phyloP scores from a whole-genome alignment of 2,113 vertebrate species.

The Calyptomena viridis region DNA sequence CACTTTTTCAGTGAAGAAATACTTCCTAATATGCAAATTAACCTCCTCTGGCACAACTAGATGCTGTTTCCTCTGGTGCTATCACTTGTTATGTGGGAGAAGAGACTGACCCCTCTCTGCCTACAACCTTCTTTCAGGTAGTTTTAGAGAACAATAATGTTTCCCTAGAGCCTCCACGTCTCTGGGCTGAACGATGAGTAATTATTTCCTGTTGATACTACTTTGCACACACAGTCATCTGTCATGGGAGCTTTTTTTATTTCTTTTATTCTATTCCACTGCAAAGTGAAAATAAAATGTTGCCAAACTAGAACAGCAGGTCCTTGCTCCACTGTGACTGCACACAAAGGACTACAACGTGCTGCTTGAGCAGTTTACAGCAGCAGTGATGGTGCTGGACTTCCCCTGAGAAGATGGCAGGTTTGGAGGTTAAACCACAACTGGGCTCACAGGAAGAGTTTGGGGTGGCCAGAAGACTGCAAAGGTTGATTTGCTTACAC shows the following conservation, averaged over 20 bases:
- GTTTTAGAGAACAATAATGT: background rate
- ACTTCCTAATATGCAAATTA: background rate
- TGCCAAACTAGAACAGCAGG: background rate
- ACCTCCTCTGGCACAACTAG: background rate
- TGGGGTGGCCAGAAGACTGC: background rate
- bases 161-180: background rate
- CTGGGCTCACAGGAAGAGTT: background rate
- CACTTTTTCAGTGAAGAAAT: background rate
- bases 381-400: background rate
- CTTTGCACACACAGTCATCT: background rate
- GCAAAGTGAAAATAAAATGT: background rate
- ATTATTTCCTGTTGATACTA: background rate
- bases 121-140: background rate
- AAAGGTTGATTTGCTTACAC: background rate
- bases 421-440: background rate
- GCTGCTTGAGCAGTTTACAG: background rate
- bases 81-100: background rate
- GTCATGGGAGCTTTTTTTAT: background rate
- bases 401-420: background rate
- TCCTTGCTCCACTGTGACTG: background rate
- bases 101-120: background rate
- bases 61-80: background rate
- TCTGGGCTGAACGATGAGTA: background rate
- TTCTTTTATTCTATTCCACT: background rate
- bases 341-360: background rate